Conservation (phyloP, 2,113 vertebrate species). For the Ciconia boyciana region DNA sequence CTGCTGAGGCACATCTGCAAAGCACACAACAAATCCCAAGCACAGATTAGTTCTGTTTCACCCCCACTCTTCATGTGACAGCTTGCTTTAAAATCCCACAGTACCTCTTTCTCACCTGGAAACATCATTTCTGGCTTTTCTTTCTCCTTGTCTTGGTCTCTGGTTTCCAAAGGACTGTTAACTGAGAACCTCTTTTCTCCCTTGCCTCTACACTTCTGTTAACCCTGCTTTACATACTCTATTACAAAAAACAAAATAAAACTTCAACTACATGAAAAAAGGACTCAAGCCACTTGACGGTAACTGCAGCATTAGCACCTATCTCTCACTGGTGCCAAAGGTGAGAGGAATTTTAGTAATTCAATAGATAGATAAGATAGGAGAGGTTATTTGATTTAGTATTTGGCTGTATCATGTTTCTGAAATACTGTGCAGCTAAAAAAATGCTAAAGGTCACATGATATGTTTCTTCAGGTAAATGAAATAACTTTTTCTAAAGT, state of each 20-base stretch:
- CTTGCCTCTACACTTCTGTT: background rate
- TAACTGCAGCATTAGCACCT: background rate
- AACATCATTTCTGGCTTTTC: background rate
- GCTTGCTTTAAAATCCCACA: background rate
- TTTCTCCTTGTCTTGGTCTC: background rate
- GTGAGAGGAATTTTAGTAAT: slow-evolving; percentile 19
- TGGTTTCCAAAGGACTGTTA: slow-evolving; percentile 3
- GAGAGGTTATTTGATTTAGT: background rate
- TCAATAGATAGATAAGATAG: background rate
- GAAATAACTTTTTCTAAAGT: background rate
- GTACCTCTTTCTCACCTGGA: background rate
- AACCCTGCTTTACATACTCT: background rate
- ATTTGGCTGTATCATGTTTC: background rate
- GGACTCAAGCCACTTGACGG: background rate
- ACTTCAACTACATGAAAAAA: background rate
- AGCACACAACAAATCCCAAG: background rate
- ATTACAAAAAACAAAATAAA: background rate
- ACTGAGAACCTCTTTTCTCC: background rate
- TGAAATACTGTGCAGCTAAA: background rate
- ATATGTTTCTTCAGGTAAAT: background rate
- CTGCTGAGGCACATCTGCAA: background rate
- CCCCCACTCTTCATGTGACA: background rate
- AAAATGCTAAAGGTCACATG: background rate
- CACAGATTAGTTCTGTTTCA: background rate
- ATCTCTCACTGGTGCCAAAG: slow-evolving; percentile 6